phyloP scores from a whole-genome alignment of 2,888 invertebrate genomes.

The Heteromyza rotundicornis region DNA sequence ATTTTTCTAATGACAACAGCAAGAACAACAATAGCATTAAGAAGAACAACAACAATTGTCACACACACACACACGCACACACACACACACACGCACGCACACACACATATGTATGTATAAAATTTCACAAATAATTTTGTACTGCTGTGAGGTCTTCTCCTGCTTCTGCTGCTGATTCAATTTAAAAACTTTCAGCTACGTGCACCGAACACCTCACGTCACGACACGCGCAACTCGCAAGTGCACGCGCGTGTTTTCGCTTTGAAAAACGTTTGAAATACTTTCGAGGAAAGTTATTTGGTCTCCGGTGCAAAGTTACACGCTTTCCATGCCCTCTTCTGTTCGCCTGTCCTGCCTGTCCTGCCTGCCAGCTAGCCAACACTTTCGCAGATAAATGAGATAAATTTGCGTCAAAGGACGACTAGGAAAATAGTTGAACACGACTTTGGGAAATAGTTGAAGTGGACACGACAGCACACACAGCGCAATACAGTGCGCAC shows the following conservation, averaged over 20 bases:
- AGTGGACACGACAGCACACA: slow-evolving; percentile 1
- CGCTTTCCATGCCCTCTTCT: background rate
- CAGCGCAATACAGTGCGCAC: too few relatives aligned
- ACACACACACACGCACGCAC: too few relatives aligned
- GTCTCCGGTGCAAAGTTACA: slow-evolving; percentile 2
- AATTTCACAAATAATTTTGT: too few relatives aligned
- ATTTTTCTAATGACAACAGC: too few relatives aligned
- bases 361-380: background rate
- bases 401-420: slow-evolving; percentile 1
- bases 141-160: too few relatives aligned
- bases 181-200: too few relatives aligned
- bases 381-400: slow-evolving; percentile 1
- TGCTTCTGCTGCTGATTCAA: too few relatives aligned
- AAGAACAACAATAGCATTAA: too few relatives aligned
- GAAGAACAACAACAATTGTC: too few relatives aligned
- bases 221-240: background rate
- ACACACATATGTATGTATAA: too few relatives aligned
- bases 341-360: background rate
- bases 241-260: background rate
- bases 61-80: too few relatives aligned
- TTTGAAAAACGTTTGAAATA: background rate
- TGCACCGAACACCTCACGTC: background rate
- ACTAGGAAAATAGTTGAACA: background rate
- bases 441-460: background rate
- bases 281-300: background rate